Evolutionary conservation across 2,797 vertebrate genomes (phyloP), one percentile per base, ranked within the genome.

Genomic region (Prunella strophiata): DNA sequence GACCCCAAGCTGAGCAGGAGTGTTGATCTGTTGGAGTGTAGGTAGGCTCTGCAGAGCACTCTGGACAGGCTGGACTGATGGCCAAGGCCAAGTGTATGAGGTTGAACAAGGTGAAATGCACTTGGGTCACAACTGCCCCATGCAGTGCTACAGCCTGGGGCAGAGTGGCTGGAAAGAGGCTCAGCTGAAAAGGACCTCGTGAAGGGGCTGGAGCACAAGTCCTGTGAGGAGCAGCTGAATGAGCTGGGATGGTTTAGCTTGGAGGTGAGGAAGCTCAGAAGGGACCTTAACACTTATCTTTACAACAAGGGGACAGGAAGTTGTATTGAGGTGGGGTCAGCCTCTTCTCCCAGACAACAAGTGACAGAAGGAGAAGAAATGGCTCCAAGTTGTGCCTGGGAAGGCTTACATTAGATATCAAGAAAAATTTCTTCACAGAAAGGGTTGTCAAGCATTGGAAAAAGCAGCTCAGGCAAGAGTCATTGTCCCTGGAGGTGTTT

Each of bases 101-200:
- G 50, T 9, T 62, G 36, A 70, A n/a, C 16, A 57, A 30, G 29
- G 4, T 21, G 20, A 70, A 54, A 17, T n/a, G 23, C 27, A 62
- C 19, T 21, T 43, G 13, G 32, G 11, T 57, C 36, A 57, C 57
- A 75, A 43, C 18, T 70, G 63, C 9, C 36, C 10, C 23, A 43
- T 5, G 13, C 32, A 70, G 32, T 0, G 0, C 32, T 16, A 62
- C 23, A 70, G 43, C 11, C 19, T 42, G 19, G 5, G 34, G 7
- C 22, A 61, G 30, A 54, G 42, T 5, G 6, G 19, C 23, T 70
- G 71, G 22, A 29, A 63, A 70, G 27, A 8, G 29, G 36, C 10
- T 12, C 36, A 63, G 50, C 16, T 27, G 25, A 26, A 76, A 38
- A 38, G 32, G 14, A 57, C 10, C 27, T 63, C 11, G 14, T 40